Conservation (phyloP, 2,888 invertebrate species). For the Deroplatys truncata region DNA sequence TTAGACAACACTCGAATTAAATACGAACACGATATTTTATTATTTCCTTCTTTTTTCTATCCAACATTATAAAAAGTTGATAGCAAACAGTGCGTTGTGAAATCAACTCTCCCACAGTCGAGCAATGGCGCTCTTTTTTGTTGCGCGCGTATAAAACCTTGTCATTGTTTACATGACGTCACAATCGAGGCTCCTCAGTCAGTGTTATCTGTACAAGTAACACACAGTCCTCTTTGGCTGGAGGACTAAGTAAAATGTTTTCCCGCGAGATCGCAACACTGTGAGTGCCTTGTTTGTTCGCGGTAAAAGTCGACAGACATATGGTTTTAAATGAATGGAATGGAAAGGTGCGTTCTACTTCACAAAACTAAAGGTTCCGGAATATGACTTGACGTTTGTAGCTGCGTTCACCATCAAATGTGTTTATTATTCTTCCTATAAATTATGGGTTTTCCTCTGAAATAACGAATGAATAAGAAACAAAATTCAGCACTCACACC, state of each 20-base stretch:
- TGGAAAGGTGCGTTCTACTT: neutral
- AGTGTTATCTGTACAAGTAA: neutral
- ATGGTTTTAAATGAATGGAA: neutral
- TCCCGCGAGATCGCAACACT: neutral
- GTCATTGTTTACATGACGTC: constrained; percentile 26
- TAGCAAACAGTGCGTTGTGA: neutral
- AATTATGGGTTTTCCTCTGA: too few species aligned
- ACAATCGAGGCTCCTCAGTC: constrained; percentile 1
- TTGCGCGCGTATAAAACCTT: neutral
- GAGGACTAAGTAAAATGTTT: neutral
- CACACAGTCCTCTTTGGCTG: neutral
- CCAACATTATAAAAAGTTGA: neutral
- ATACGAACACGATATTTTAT: neutral
- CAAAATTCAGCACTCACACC: too few species aligned
- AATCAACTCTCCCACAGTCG: neutral
- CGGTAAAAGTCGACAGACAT: neutral
- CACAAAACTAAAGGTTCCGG: neutral
- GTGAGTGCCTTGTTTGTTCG: neutral
- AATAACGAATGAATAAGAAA: too few species aligned
- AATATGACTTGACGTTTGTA: too few species aligned
- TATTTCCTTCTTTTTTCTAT: neutral
- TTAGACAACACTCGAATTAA: neutral
- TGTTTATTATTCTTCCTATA: too few species aligned
- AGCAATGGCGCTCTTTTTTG: neutral
- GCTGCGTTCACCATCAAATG: too few species aligned